Percentiles rank a stretch among this genome's conserved stretches.
These are phyloP conservation scores for Macrotis lagotis DNA, from an alignment of 2,113 vertebrate species.

Conservation along the genomic window DNA sequence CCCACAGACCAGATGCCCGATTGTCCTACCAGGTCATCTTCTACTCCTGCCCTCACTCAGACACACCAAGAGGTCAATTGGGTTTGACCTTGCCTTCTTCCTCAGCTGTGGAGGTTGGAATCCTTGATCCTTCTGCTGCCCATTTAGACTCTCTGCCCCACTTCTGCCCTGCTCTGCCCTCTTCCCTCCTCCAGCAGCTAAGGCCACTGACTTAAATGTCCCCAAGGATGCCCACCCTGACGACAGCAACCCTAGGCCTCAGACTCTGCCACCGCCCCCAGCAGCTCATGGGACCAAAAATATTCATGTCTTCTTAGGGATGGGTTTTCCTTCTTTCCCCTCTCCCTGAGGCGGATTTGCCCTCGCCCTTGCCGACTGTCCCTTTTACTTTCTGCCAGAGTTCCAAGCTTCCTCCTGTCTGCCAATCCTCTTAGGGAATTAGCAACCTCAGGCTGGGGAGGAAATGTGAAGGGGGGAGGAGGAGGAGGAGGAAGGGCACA, in stretches of 20 bases:
- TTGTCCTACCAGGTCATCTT: not conserved
- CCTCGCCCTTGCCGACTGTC: conserved; percentile 2
- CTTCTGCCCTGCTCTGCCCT: too few species aligned
- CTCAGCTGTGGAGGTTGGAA: not conserved
- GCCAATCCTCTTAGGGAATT: conserved; percentile 79
- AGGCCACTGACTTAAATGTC: not conserved
- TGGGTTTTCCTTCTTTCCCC: conserved; percentile 50
- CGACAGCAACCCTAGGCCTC: conserved; percentile 61
- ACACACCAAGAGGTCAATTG: not conserved
- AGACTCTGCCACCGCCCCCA: conserved; percentile 81
- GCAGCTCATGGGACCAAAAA: conserved; percentile 78
- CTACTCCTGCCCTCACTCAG: not conserved
- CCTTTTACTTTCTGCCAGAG: not conserved
- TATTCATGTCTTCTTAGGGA: conserved; percentile 67
- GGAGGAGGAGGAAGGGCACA: rapidly evolving
- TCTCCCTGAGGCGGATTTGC: not conserved
- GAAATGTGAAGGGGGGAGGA: not conserved
- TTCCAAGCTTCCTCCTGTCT: not conserved
- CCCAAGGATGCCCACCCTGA: conserved; percentile 30
- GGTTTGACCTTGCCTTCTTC: not conserved
- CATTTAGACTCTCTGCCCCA: not conserved
- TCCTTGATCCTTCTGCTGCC: not conserved
- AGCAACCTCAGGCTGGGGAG: conserved; percentile 51
- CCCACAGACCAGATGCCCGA: not conserved
- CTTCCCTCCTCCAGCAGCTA: not conserved